These are phyloP conservation scores for Watsonalla binaria DNA, from an alignment of 2,888 invertebrate species.

Conservation along the genomic window DNA sequence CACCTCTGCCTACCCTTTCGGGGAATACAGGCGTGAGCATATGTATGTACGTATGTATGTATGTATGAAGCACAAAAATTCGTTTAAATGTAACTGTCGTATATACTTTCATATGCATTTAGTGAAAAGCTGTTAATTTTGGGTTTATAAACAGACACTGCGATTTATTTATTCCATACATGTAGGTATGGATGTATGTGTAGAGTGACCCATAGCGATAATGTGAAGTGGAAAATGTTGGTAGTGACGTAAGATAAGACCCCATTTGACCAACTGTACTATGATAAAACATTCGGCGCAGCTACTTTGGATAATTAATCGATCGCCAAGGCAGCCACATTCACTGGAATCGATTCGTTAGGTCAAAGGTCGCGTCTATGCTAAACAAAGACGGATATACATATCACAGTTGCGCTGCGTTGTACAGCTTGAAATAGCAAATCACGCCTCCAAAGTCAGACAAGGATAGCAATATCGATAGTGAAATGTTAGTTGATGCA, in stretches of 20 bases:
- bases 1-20: too few relatives aligned
- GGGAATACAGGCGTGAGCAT: too few relatives aligned
- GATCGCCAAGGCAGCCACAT: slow-evolving; percentile 60
- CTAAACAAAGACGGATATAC: slow-evolving; percentile 63
- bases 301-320: slow-evolving; percentile 59
- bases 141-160: too few relatives aligned
- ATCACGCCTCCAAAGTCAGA: slow-evolving; percentile 71
- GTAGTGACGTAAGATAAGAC: background rate
- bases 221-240: background rate
- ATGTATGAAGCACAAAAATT: too few relatives aligned
- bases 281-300: slow-evolving; percentile 44
- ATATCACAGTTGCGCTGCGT: slow-evolving; percentile 51
- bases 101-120: too few relatives aligned
- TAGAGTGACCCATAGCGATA: background rate
- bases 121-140: too few relatives aligned
- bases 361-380: slow-evolving; percentile 70
- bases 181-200: background rate
- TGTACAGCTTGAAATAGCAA: slow-evolving; percentile 64
- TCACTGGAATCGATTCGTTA: slow-evolving; percentile 68
- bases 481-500: slow-evolving; percentile 59
- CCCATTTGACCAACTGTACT: slow-evolving; percentile 12
- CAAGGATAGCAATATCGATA: slow-evolving; percentile 65
- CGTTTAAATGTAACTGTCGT: too few relatives aligned
- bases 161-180: too few relatives aligned
- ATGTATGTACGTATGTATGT: too few relatives aligned